These are phyloP conservation scores for Amphiprion ocellaris DNA, from an alignment of 2,113 vertebrate species.

Conservation along the genomic window DNA sequence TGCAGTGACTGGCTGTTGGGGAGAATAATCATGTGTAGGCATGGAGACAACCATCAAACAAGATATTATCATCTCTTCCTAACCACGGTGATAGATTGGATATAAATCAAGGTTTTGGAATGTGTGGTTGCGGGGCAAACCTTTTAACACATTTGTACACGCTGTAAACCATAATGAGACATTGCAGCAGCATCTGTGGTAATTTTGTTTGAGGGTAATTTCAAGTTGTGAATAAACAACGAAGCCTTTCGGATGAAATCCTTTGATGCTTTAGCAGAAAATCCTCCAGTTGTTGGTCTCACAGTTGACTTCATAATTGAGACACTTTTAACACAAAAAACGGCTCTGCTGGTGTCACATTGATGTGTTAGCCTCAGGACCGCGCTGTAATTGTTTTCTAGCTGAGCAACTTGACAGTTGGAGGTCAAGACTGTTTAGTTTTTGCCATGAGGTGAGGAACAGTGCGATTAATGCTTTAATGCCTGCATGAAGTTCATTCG, in stretches of 20 bases:
- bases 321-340: conserved; percentile 27
- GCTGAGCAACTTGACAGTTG: conserved; percentile 20
- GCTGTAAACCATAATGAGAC: conserved; percentile 37
- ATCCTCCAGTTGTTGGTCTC: not conserved
- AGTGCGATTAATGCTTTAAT: conserved; percentile 37
- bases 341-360: conserved; percentile 33
- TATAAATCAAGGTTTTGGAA: conserved; percentile 41
- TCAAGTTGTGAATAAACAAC: conserved; percentile 27
- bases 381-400: conserved; percentile 45
- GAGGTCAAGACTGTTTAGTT: conserved; percentile 59
- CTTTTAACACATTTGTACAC: conserved; percentile 30
- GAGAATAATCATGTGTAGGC: not conserved
- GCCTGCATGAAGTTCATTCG: conserved; percentile 17
- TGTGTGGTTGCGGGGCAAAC: conserved; percentile 20
- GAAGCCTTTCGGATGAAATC: conserved; percentile 5
- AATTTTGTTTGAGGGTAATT: conserved; percentile 2
- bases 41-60: conserved; percentile 13
- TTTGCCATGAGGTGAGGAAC: conserved; percentile 51
- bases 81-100: conserved; percentile 12
- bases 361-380: conserved; percentile 40
- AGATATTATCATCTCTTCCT: conserved; percentile 18
- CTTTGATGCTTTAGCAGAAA: conserved; percentile 20
- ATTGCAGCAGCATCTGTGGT: conserved; percentile 25
- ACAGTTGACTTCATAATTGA: conserved; percentile 27
- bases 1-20: conserved; percentile 11